Percentiles rank a stretch among this genome's conserved stretches.
Conservation (phyloP, 2,113 vertebrate genomes). For the Anhinga anhinga region DNA sequence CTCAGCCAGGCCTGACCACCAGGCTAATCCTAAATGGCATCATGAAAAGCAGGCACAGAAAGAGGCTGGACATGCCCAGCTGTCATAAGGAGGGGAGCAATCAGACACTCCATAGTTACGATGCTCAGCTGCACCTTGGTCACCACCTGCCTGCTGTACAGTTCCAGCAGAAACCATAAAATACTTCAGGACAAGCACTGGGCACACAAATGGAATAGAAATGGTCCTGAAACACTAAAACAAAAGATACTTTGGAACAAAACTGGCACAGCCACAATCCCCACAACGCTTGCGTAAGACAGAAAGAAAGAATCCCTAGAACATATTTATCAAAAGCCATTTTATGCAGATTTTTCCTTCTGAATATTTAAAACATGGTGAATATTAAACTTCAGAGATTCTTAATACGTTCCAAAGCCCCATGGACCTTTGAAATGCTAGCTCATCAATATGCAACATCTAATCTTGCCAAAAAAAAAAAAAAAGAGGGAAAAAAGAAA, state of each 20-base stretch:
- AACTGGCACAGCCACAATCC: conserved; percentile 31
- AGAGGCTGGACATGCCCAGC: background rate
- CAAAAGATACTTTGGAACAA: conserved; percentile 3
- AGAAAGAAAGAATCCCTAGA: conserved; percentile 37
- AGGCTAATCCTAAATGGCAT: background rate
- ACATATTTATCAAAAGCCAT: conserved; percentile 53
- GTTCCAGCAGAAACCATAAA: background rate
- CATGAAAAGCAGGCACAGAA: rapidly evolving
- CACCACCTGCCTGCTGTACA: background rate
- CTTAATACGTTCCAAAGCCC: conserved; percentile 35
- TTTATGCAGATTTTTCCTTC: conserved; percentile 60
- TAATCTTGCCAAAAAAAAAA: conserved; percentile 34
- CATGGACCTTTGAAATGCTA: conserved; percentile 52
- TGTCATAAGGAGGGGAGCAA: background rate
- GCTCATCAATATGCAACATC: conserved; percentile 67
- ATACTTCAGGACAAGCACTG: background rate
- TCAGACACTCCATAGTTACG: background rate
- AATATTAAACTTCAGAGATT: conserved; percentile 63
- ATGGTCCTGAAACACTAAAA: background rate
- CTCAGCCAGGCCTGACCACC: background rate
- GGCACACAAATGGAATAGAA: background rate
- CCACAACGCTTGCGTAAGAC: background rate
- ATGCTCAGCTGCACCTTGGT: background rate
- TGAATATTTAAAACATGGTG: conserved; percentile 49
- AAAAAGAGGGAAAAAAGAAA: background rate